phyloP scores from a whole-genome alignment of 2,797 vertebrate genomes.

The Clarias platycephalus region DNA sequence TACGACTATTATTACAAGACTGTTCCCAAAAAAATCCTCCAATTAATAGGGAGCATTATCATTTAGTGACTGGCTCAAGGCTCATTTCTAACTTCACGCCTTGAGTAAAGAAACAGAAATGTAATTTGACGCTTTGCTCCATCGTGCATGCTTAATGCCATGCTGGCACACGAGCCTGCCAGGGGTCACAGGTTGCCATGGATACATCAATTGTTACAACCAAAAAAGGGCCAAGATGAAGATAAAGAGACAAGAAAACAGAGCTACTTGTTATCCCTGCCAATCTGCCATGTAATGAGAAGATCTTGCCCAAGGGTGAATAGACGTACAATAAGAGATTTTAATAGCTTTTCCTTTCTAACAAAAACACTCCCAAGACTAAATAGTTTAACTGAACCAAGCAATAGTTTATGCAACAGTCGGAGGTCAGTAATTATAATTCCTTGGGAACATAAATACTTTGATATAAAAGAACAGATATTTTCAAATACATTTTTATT shows the following conservation, averaged over 20 bases:
- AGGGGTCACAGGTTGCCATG: slow-evolving; percentile 54
- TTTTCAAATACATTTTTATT: slow-evolving; percentile 40
- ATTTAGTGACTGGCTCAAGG: slow-evolving; percentile 23
- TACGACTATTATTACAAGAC: not conserved
- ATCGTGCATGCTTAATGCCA: slow-evolving; percentile 47
- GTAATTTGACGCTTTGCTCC: slow-evolving; percentile 32
- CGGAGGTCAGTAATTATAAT: slow-evolving; percentile 61
- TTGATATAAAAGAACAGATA: slow-evolving; percentile 36
- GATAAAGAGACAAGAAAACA: slow-evolving; percentile 53
- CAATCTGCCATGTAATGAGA: slow-evolving; percentile 62
- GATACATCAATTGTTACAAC: slow-evolving; percentile 56
- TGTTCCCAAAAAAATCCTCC: not conserved
- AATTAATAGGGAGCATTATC: slow-evolving; percentile 19
- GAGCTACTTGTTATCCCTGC: slow-evolving; percentile 60
- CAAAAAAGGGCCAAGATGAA: slow-evolving; percentile 58
- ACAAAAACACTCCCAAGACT: slow-evolving; percentile 62
- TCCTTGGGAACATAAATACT: slow-evolving; percentile 46
- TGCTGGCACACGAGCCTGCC: slow-evolving; percentile 31
- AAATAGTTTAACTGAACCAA: slow-evolving; percentile 62
- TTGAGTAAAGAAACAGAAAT: slow-evolving; percentile 32
- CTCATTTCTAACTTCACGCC: slow-evolving; percentile 38
- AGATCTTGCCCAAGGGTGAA: slow-evolving; percentile 61
- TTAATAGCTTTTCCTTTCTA: slow-evolving; percentile 61
- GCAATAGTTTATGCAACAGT: slow-evolving; percentile 52
- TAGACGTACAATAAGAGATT: slow-evolving; percentile 61